A percentile compares a stretch with the other conserved stretches of the same genome.
Evolutionary conservation across 2,797 vertebrate genomes (phyloP).

Genomic region (Chaetodon trifasciatus): DNA sequence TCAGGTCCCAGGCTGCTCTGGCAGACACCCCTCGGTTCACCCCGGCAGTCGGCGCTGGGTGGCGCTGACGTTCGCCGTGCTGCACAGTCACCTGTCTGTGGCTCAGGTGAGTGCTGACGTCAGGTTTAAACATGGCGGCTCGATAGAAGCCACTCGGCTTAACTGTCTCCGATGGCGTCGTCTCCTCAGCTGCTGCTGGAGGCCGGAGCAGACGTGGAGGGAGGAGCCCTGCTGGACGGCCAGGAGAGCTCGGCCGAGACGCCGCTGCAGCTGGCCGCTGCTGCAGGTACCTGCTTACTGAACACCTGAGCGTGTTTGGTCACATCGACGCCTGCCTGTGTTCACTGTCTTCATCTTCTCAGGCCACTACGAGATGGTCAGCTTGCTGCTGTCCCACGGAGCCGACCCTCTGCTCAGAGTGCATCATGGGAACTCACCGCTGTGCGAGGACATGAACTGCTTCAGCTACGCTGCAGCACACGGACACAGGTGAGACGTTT

Average conservation of each 20-base stretch:
- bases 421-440: constrained; percentile 88
- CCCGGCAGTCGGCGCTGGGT: constrained; percentile 93
- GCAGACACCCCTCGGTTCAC: constrained; percentile 89
- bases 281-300: constrained; percentile 85
- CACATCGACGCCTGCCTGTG: too few relatives aligned
- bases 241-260: constrained; percentile 92
- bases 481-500: constrained; percentile 90
- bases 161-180: neutral
- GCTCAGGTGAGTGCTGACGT: constrained; percentile 86
- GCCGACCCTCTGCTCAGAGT: constrained; percentile 93
- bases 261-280: constrained; percentile 93
- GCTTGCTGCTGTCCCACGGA: constrained; percentile 88
- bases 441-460: constrained; percentile 95
- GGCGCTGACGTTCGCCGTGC: constrained; percentile 91
- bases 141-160: neutral
- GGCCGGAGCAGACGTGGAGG: constrained; percentile 93
- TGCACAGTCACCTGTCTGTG: constrained; percentile 92
- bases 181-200: constrained; percentile 90
- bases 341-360: neutral
- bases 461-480: constrained; percentile 96
- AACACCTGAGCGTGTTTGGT: neutral
- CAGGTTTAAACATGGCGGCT: neutral
- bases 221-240: constrained; percentile 84
- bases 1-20: constrained; percentile 90
- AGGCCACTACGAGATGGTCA: constrained; percentile 96